phyloP scores from a whole-genome alignment of 2,888 invertebrate species.

The Anticlea derivata region DNA sequence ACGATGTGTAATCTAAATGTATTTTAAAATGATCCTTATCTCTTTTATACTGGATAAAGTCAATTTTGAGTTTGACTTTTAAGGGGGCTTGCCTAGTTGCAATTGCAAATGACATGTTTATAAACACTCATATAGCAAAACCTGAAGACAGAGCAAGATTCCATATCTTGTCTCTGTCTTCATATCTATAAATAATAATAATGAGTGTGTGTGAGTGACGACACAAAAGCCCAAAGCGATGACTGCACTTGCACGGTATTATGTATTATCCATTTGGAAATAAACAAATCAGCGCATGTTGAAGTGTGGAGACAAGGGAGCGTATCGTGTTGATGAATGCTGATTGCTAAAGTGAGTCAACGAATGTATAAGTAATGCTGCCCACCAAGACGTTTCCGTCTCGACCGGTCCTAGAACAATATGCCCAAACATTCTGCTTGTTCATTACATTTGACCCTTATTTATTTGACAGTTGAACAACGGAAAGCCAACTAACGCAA shows the following conservation, averaged over 20 bases:
- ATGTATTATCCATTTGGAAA: constrained; percentile 67
- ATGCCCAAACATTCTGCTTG: constrained; percentile 72
- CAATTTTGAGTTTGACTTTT: too few species aligned
- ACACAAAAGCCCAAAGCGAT: constrained; percentile 40
- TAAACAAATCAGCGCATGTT: constrained; percentile 71
- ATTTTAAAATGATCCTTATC: too few species aligned
- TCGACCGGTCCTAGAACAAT: constrained; percentile 80
- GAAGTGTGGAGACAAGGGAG: constrained; percentile 67
- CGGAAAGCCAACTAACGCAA: constrained; percentile 17
- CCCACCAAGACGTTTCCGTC: constrained; percentile 75
- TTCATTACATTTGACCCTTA: constrained; percentile 52
- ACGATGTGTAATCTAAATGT: too few species aligned
- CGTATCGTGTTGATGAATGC: constrained; percentile 80
- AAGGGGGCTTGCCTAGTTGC: too few species aligned
- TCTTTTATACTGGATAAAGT: too few species aligned
- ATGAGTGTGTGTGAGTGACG: too few species aligned
- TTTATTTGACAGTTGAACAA: constrained; percentile 28
- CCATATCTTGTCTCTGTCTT: too few species aligned
- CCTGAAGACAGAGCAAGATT: too few species aligned
- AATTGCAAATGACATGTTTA: too few species aligned
- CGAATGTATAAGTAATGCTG: constrained; percentile 80
- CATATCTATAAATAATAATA: too few species aligned
- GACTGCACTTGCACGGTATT: constrained; percentile 43
- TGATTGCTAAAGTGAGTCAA: constrained; percentile 81
- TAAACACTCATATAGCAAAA: too few species aligned